Evolutionary conservation across 1,140 invertebrate species (phyloP).

Genomic region (Aphaenogaster floridana): DNA sequence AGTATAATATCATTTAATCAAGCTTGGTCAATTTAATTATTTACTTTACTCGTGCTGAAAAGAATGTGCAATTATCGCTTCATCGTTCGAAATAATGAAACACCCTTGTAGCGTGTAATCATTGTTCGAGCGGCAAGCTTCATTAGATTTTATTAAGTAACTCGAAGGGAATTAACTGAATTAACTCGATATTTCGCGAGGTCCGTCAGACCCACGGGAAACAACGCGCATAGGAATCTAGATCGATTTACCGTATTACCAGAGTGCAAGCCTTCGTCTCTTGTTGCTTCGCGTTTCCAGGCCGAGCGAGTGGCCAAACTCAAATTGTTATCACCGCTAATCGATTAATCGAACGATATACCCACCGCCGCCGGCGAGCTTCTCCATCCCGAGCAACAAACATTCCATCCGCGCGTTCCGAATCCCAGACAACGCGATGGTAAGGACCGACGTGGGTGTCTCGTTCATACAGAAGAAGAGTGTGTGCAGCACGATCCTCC

Average conservation of each 20-base stretch:
- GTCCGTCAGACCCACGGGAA: background rate
- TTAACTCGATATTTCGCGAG: background rate
- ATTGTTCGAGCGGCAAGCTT: background rate
- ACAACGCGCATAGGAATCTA: conserved; percentile 6
- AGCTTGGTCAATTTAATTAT: background rate
- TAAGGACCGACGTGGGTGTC: conserved; percentile 24
- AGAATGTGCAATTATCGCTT: background rate
- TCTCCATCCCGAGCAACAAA: conserved; percentile 46
- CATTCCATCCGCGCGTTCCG: conserved; percentile 53
- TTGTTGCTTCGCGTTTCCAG: conserved; percentile 46
- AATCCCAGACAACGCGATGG: conserved; percentile 42
- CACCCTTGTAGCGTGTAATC: background rate
- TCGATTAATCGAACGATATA: conserved; percentile 55
- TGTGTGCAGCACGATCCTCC: background rate
- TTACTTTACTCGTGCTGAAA: background rate
- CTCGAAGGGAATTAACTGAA: conserved; percentile 5
- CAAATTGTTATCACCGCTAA: conserved; percentile 55
- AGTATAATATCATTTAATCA: background rate
- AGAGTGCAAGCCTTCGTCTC: conserved; percentile 31
- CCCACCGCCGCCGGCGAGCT: conserved; percentile 4
- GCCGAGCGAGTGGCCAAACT: conserved; percentile 50
- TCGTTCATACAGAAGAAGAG: background rate
- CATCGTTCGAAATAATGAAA: background rate
- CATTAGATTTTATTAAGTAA: background rate
- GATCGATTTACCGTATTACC: conserved; percentile 17